Evolutionary conservation across 2,113 vertebrate species (phyloP).

Genomic region (Hippocampus mohnikei): DNA sequence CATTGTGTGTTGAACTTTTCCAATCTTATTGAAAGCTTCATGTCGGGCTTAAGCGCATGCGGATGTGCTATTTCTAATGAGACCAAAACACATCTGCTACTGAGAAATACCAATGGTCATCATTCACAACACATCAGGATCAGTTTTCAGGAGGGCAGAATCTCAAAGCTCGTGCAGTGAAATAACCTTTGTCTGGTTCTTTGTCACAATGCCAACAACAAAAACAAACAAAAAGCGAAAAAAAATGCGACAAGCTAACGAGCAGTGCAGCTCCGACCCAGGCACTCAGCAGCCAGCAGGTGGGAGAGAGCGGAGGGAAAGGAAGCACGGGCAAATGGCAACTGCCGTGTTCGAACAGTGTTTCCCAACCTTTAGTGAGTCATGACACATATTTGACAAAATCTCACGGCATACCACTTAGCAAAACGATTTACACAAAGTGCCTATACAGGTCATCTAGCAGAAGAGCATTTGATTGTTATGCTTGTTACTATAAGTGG

Average conservation of each 20-base stretch:
- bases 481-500: no score
- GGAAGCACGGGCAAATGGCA: constrained; percentile 45
- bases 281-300: constrained; percentile 29
- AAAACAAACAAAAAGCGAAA: background rate
- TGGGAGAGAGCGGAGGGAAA: constrained; percentile 25
- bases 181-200: background rate
- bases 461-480: no score
- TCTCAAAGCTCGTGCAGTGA: background rate
- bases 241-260: background rate
- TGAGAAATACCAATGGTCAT: background rate
- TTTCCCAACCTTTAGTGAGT: no score
- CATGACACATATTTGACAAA: no score
- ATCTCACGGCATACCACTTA: no score
- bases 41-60: no score
- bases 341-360: constrained; percentile 59
- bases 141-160: background rate
- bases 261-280: background rate
- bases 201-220: background rate
- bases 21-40: no score
- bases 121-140: background rate
- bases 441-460: no score
- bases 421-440: no score
- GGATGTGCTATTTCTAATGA: no score
- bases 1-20: background rate
- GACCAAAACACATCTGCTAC: no score